A percentile compares a stretch with the other conserved stretches of the same genome.
phyloP scores from a whole-genome alignment of 2,797 vertebrate genomes.

The Enteromius paludinosus region DNA sequence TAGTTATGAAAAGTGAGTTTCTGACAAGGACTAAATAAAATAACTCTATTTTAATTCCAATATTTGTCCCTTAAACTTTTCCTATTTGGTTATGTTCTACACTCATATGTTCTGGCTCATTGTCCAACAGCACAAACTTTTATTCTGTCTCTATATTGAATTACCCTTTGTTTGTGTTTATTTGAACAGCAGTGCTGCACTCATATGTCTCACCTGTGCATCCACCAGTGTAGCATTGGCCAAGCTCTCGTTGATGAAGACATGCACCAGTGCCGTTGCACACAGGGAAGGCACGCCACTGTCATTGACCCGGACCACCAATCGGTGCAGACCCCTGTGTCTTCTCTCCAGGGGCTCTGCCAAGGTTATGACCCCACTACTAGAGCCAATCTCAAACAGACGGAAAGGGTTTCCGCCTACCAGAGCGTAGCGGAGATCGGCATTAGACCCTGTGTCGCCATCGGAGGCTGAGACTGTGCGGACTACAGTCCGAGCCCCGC shows the following conservation, averaged over 20 bases:
- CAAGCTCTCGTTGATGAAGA: constrained; percentile 96
- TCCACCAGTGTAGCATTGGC: constrained; percentile 91
- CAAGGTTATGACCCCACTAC: constrained; percentile 92
- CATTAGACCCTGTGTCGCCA: constrained; percentile 88
- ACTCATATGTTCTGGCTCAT: too few relatives aligned
- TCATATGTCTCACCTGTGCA: constrained; percentile 79
- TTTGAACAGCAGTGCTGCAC: constrained; percentile 24
- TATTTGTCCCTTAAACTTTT: constrained; percentile 5
- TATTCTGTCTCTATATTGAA: constrained; percentile 34
- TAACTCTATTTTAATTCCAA: constrained; percentile 34
- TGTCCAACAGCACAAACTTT: background rate
- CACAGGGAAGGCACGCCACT: constrained; percentile 91
- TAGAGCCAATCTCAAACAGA: constrained; percentile 91
- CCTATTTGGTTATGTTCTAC: background rate
- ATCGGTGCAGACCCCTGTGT: constrained; percentile 91
- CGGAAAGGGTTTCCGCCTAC: constrained; percentile 94
- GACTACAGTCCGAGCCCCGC: constrained; percentile 88
- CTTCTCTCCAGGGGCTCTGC: constrained; percentile 91
- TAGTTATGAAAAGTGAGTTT: constrained; percentile 29
- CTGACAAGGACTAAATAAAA: constrained; percentile 35
- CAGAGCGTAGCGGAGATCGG: constrained; percentile 89
- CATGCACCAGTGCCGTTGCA: constrained; percentile 89
- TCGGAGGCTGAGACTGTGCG: constrained; percentile 88
- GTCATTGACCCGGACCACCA: constrained; percentile 94
- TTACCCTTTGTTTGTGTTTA: constrained; percentile 43